Conservation (phyloP, 2,888 invertebrate species). For the Drosophila pegasa region DNA sequence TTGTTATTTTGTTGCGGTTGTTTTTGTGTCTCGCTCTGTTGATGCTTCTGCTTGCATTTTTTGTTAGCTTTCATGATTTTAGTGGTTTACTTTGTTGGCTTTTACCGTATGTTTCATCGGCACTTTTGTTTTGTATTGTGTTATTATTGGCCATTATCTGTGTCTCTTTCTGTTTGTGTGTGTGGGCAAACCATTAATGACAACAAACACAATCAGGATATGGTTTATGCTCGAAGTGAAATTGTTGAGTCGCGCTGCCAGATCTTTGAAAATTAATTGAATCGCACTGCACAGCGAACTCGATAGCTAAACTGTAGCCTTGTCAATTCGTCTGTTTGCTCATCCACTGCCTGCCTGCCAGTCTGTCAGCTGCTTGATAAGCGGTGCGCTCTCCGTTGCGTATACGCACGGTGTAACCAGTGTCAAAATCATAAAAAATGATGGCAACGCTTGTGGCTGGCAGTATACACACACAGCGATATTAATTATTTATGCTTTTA, state of each 20-base stretch:
- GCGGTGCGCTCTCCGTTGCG: conserved; percentile 30
- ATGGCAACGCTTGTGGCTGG: conserved; percentile 13
- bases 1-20: neutral
- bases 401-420: conserved; percentile 43
- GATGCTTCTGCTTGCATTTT: neutral
- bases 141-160: conserved; percentile 46
- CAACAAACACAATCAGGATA: neutral
- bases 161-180: neutral
- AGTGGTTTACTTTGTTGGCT: conserved; percentile 31
- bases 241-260: conserved; percentile 2
- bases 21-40: conserved; percentile 5
- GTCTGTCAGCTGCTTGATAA: conserved; percentile 35
- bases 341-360: conserved; percentile 11
- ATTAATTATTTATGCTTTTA: conserved; percentile 17
- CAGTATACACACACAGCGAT: conserved; percentile 10
- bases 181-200: neutral
- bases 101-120: conserved; percentile 25
- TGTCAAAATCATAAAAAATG: conserved; percentile 20
- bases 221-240: neutral
- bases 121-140: conserved; percentile 26
- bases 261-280: conserved; percentile 6
- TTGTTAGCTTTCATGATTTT: conserved; percentile 10
- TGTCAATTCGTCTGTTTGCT: conserved; percentile 27
- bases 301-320: conserved; percentile 11
- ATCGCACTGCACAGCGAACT: neutral